A percentile compares a stretch with the other conserved stretches of the same genome.
Evolutionary conservation across 2,113 vertebrate genomes (phyloP).

Genomic region (Calidris pugnax): DNA sequence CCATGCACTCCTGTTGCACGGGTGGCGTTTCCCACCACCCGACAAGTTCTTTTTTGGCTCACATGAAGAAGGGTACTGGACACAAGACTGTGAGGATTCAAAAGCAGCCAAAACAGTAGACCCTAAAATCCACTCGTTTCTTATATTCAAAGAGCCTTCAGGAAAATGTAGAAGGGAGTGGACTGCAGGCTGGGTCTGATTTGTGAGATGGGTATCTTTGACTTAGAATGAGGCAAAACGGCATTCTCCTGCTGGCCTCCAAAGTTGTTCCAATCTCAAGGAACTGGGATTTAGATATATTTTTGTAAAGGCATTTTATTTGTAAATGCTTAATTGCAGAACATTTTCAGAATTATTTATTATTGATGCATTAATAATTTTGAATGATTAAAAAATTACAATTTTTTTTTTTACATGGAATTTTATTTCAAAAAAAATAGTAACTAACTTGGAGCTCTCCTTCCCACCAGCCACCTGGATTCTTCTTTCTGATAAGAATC

Average conservation of each 20-base stretch:
- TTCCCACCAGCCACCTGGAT: conserved; percentile 99
- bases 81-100: background rate
- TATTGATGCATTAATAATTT: background rate
- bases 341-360: background rate
- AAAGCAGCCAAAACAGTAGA: background rate
- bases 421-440: background rate
- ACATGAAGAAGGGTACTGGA: background rate
- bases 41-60: background rate
- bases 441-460: conserved; percentile 92
- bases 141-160: background rate
- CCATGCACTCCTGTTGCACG: background rate
- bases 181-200: background rate
- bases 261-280: background rate
- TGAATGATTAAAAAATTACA: background rate
- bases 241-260: background rate
- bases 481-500: conserved; percentile 97
- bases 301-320: background rate
- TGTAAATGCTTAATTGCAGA: background rate
- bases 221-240: background rate
- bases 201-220: background rate
- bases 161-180: fast-evolving
- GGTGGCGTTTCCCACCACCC: background rate
- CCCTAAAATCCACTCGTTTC: background rate
- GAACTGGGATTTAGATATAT: background rate
- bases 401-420: fast-evolving